These are phyloP conservation scores for Leptinotarsa rubiginosa DNA, from an alignment of 2,888 invertebrate species.

Conservation along the genomic window DNA sequence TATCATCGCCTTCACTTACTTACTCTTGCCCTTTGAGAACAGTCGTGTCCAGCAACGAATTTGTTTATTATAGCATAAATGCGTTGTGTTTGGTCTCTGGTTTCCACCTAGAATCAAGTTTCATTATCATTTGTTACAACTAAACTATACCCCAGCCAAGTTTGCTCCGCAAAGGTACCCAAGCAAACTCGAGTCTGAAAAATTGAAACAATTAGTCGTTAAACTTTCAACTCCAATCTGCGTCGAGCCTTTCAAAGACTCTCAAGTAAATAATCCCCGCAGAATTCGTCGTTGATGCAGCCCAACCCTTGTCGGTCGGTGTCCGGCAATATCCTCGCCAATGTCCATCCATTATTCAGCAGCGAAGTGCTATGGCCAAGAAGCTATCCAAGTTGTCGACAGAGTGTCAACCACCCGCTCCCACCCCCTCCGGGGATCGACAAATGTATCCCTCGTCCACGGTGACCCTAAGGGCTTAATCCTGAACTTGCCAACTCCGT, in stretches of 20 bases:
- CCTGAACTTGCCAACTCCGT: constrained; percentile 50
- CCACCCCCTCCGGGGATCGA: constrained; percentile 55
- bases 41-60: too few species aligned
- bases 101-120: too few species aligned
- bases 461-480: constrained; percentile 59
- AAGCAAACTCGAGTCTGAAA: too few species aligned
- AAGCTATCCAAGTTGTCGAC: constrained; percentile 62
- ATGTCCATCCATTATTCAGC: constrained; percentile 63
- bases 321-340: constrained; percentile 61
- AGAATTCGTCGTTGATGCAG: constrained; percentile 54
- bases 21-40: too few species aligned
- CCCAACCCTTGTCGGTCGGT: constrained; percentile 63
- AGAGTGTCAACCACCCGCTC: constrained; percentile 56
- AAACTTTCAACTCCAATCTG: background rate
- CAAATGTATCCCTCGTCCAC: constrained; percentile 64
- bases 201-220: too few species aligned
- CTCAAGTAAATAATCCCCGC: constrained; percentile 41
- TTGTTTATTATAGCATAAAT: too few species aligned
- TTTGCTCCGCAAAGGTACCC: too few species aligned
- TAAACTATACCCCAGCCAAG: too few species aligned
- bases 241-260: constrained; percentile 28
- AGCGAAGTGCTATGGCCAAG: constrained; percentile 61
- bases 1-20: too few species aligned
- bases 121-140: too few species aligned
- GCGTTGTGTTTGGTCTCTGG: too few species aligned